These are phyloP conservation scores for Halcyon senegalensis DNA, from an alignment of 2,113 vertebrate genomes.

Conservation along the genomic window DNA sequence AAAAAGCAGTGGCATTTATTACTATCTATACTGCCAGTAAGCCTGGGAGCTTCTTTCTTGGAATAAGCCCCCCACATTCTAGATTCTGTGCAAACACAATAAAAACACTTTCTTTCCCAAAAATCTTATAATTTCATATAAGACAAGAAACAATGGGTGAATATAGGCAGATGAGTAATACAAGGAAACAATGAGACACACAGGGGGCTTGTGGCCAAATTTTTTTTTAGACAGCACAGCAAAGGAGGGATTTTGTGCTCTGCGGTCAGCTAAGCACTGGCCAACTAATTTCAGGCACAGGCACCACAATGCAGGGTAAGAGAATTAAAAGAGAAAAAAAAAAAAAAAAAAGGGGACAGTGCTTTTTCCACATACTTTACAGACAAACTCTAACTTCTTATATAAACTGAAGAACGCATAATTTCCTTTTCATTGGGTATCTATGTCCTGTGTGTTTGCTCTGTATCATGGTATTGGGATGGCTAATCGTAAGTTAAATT, in stretches of 20 bases:
- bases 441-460: neutral
- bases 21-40: neutral
- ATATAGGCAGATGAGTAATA: slow-evolving; percentile 60
- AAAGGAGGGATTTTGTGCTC: slow-evolving; percentile 48
- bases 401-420: neutral
- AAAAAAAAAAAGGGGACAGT: neutral
- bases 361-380: neutral
- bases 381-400: neutral
- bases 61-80: neutral
- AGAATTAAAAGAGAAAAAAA: neutral
- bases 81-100: slow-evolving; percentile 31
- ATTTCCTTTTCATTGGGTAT: neutral
- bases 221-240: slow-evolving; percentile 45
- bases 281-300: slow-evolving; percentile 33
- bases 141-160: slow-evolving; percentile 52
- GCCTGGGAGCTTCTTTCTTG: neutral
- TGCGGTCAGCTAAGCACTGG: neutral
- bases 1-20: neutral
- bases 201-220: slow-evolving; percentile 34
- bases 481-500: neutral
- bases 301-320: neutral
- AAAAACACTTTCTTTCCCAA: neutral
- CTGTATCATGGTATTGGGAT: neutral
- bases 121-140: slow-evolving; percentile 47
- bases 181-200: slow-evolving; percentile 65